Base-by-base conservation (phyloP, 2,113 vertebrate genomes). In the Cisticola juncidis region DNA sequence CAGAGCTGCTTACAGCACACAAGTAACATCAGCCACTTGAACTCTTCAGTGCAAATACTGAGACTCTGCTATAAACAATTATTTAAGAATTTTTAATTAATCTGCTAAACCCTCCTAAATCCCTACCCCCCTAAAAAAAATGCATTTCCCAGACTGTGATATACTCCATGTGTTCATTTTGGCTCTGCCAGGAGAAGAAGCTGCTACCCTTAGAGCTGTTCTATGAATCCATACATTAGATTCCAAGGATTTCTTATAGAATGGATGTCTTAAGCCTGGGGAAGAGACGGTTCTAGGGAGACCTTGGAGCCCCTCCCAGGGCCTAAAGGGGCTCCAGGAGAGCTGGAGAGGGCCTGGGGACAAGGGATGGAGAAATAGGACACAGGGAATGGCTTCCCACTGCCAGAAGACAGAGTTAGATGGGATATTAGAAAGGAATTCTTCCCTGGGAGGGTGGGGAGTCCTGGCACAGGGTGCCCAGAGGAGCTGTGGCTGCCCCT, bases 271-370 rank as follows among this genome's bases (percentile, higher is more conserved):
- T 35, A 24, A 71, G 13, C 17, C 17, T 35, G 42, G 22, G 3
- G 66, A 35, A 31, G 14, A 35, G 9, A 72, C 65, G 22, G 29
- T 5, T 78, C 38, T 9, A 35, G 14, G 66, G 25, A 31, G 11
- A 62, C 0, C 35, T 42, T 0, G 48, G 35, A 56, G 50, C 6
- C n/a, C 31, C 24, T 47, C 0, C 3, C 40, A 50, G 31, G 0
- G 9, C 57, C 48, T 48, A 12, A 64, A 64, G 19, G 20, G 16
- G 17, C 9, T 42, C 40, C 50, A 65, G 16, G 24, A 81, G 36
- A 72, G 18, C 36, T 57, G 57, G 6, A 80, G 21, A 50, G 31
- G 25, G 42, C 40, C 25, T n/a, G 0, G 8, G 24, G 48, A 54
- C 29, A 48, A 25, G 29, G 25, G 0, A 1, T 40, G 20, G 13